Conservation (phyloP, 2,113 vertebrate genomes). For the Callopanchax toddi region DNA sequence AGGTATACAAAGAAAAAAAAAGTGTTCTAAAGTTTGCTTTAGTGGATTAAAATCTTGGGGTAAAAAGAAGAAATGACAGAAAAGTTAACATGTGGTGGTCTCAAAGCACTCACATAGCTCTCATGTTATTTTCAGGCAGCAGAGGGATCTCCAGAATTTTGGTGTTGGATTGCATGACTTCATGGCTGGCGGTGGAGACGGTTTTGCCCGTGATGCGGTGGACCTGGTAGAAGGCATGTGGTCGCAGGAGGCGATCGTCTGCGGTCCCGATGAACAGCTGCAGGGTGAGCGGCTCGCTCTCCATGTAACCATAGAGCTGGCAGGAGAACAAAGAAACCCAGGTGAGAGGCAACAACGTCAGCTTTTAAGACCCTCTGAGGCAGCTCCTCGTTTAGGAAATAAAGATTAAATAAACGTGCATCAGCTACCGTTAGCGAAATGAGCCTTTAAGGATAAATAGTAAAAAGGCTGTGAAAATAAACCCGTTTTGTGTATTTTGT, state of each 20-base stretch:
- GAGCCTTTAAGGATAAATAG: constrained; percentile 43
- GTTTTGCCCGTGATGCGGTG: constrained; percentile 97
- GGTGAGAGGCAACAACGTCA: constrained; percentile 71
- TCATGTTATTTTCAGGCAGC: constrained; percentile 95
- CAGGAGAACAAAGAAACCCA: constrained; percentile 82
- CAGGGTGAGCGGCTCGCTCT: constrained; percentile 91
- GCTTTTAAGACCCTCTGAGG: constrained; percentile 56
- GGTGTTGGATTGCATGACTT: constrained; percentile 93
- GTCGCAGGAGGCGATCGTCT: constrained; percentile 94
- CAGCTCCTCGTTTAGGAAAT: constrained; percentile 62
- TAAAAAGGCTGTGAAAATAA: constrained; percentile 11
- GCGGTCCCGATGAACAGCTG: constrained; percentile 98
- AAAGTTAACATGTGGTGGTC: constrained; percentile 15
- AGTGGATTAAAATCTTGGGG: constrained; percentile 9
- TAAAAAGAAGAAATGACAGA: constrained; percentile 15
- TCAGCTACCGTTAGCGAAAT: constrained; percentile 34
- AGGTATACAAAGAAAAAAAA: constrained; percentile 20
- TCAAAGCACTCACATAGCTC: constrained; percentile 86
- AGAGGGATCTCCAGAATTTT: constrained; percentile 95
- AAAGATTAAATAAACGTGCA: constrained; percentile 47
- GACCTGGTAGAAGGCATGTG: constrained; percentile 98
- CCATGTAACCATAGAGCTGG: constrained; percentile 94
- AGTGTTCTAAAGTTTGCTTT: constrained; percentile 7
- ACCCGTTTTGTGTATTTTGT: no score
- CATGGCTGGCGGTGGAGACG: constrained; percentile 94